Percentiles rank a stretch among this genome's conserved stretches.
phyloP scores from a whole-genome alignment of 2,888 invertebrate species.

The Flexamia atlantica region DNA sequence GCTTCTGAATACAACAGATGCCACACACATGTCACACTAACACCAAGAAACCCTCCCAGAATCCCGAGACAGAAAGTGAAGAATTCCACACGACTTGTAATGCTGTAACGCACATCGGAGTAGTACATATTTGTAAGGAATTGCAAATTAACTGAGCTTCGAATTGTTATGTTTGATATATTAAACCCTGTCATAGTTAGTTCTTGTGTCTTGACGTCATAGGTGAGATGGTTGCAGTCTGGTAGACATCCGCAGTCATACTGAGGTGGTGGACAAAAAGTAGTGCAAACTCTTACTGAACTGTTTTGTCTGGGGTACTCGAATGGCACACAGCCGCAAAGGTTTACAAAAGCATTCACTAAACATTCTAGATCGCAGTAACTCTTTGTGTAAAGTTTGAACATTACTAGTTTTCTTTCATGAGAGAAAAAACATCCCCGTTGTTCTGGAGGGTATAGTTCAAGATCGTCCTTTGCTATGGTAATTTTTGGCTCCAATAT shows the following conservation, averaged over 20 bases:
- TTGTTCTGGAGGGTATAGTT: not conserved
- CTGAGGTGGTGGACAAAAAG: not conserved
- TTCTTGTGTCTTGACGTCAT: not conserved
- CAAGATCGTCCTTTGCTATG: not conserved
- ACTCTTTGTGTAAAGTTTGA: not conserved
- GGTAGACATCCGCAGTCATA: not conserved
- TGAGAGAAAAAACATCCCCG: not conserved
- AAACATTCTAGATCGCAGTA: not conserved
- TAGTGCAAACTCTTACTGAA: not conserved
- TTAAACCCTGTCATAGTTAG: not conserved
- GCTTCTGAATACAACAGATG: too few relatives aligned
- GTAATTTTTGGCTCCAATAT: not conserved
- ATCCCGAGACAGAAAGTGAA: not conserved
- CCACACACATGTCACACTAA: not conserved
- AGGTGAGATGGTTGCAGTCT: not conserved
- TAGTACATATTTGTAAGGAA: not conserved
- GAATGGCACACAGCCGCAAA: not conserved
- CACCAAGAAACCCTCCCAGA: not conserved
- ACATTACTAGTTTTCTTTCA: not conserved
- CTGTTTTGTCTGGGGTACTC: not conserved
- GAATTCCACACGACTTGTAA: slow-evolving; percentile 1
- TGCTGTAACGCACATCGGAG: slow-evolving; percentile 17
- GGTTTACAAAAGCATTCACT: not conserved
- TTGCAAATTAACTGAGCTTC: not conserved
- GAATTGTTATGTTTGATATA: not conserved